Percentiles rank a stretch among this genome's conserved stretches.
Conservation (phyloP, 2,113 vertebrate genomes). For the Murina feae region DNA sequence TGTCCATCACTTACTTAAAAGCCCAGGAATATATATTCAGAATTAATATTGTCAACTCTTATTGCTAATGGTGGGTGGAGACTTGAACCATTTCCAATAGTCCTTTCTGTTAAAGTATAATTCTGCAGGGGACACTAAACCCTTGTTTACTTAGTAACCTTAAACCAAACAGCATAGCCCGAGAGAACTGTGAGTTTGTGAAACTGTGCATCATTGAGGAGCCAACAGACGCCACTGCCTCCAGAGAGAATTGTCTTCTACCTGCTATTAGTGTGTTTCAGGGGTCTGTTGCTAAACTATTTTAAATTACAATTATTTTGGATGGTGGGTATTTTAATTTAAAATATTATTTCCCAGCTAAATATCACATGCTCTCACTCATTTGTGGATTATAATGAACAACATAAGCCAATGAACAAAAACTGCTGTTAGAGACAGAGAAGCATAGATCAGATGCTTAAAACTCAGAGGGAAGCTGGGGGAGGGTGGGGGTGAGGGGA, state of each 20-base stretch:
- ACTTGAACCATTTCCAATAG: constrained; percentile 25
- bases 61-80: neutral
- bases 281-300: neutral
- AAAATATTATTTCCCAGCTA: too few species aligned
- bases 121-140: neutral
- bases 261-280: neutral
- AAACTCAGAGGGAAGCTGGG: too few species aligned
- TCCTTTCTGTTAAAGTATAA: neutral
- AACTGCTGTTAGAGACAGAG: too few species aligned
- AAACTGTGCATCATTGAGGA: neutral
- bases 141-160: neutral
- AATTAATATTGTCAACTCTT: neutral
- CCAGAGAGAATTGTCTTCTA: neutral
- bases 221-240: neutral
- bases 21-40: neutral
- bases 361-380: too few species aligned
- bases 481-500: too few species aligned
- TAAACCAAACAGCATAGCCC: neutral
- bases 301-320: neutral
- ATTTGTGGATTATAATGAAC: too few species aligned
- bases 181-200: neutral
- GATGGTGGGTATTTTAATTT: neutral
- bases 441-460: too few species aligned
- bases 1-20: neutral
- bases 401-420: too few species aligned